Conservation (phyloP, 53 echinoderm and acorn worm genomes). For the Arbacia lixula region DNA sequence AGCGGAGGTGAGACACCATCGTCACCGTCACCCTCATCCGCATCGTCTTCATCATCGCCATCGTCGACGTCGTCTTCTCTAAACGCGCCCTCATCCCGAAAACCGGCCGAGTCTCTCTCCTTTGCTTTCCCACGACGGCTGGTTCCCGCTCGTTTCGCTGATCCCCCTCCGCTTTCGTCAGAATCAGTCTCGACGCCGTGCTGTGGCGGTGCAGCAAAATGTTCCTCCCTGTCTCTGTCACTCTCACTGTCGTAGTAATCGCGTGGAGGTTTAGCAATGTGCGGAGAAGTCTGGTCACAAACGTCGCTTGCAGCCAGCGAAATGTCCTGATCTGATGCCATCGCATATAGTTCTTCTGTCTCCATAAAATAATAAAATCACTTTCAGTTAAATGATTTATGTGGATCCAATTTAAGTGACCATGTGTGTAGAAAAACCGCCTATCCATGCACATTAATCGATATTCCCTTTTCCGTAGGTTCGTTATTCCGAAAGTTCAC, state of each 20-base stretch:
- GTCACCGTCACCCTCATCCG: background rate
- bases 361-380: no score
- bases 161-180: background rate
- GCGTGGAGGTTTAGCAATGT: conserved; percentile 22
- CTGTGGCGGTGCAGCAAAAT: background rate
- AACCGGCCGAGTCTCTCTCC: no score
- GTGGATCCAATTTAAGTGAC: no score
- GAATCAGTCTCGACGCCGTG: background rate
- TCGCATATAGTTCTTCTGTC: no score
- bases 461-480: no score
- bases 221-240: conserved; percentile 7
- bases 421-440: no score
- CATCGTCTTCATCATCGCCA: background rate
- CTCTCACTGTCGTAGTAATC: conserved; percentile 9
- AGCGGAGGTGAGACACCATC: background rate
- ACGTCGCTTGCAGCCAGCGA: conserved; percentile 25
- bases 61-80: no score
- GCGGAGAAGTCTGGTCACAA: background rate
- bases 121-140: no score
- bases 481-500: no score
- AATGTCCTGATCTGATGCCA: background rate
- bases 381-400: no score
- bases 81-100: no score
- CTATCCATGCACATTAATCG: no score
- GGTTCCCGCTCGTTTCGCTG: conserved; percentile 16